Base-by-base conservation (phyloP, 2,113 vertebrate species). In the Ginglymostoma cirratum region DNA sequence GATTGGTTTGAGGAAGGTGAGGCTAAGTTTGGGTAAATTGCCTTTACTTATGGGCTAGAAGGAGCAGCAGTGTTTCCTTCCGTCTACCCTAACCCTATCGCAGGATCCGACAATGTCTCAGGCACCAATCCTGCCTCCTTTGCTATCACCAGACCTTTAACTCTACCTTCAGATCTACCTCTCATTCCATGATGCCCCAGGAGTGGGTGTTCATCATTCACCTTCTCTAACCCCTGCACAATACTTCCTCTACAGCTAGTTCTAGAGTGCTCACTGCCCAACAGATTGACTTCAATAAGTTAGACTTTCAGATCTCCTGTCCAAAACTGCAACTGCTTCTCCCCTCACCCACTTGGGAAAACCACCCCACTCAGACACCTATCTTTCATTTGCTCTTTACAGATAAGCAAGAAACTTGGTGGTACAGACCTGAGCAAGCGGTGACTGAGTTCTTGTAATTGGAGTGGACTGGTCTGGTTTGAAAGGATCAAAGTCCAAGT, bases 401-500 rank as follows among this genome's bases (percentile, higher is more conserved):
- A 90, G 61, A n/a, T n/a, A n/a, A 90, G 61, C 52, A 61, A 65
- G 52, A 90, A 65, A 90, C 24, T 38, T 5, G 5, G 2, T 95
- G 96, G 96, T 67, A 96, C 27, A 92, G 97, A 98, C 98, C 98
- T 98, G 98, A 96, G 98, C 98, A 96, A 98, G 97, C 76, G 98
- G 98, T 23, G 98, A 98, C 93, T 98, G 98, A 76, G 96, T 96
- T 48, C 98, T 97, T 45, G 96, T 97, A 95, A 97, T 97, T 95
- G 97, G 97, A 15, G 96, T 96, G 92, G 97, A 97, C 85, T 86
- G 96, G 96, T 99, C 99, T 27, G 99, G 98, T 95, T 99, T 99
- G 97, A 99, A 99, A 95, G 98, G 98, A 96, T 99, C 99, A 0
- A 99, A 99, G 97, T 99, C 99, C 96, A 99, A 95, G 97, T 99